Base-by-base conservation (phyloP, 1,140 invertebrate species). In the Brevipalpus yothersi region DNA sequence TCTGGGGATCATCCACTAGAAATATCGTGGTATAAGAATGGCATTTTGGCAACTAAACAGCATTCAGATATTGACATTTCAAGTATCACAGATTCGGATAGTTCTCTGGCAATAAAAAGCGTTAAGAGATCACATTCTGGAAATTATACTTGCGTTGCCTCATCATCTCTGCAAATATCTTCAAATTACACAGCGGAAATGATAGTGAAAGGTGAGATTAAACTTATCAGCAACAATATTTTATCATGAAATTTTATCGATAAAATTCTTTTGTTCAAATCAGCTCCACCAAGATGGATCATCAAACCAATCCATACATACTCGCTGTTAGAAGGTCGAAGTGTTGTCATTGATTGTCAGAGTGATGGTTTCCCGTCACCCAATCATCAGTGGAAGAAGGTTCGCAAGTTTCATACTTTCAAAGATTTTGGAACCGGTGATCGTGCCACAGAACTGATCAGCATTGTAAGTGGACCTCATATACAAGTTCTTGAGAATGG, bases 201-300 rank as follows among this genome's bases (percentile, higher is more conserved):
- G 65, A 76, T 76, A 65, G 82, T 87, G 58, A 82, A 86, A 72
- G 84, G 84, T 86, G 79, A 74, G 65, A 55, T 23, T 4, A 15
- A n/a, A 7, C 47, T n/a, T 49, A 3, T 49, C 47, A n/a, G 19
- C 7, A 49, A 7, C 47, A n/a, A n/a, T 49, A 15, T 49, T 49
- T 21, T 49, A 4, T 31, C 31, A 31, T 5, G 1, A 5, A 43
- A 23, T 58, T 13, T 15, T 7, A 12, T 40, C 42, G 19, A 39
- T 47, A 42, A 40, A 15, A 40, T 57, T 19, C 19, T 17, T 57
- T 17, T 5, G 2, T 40, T 43, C 19, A 45, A n/a, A 43, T 40
- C 62, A 75, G 74, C 75, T 53, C 71, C 72, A 9, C 73, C 73
- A 41, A 63, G 67, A 9, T 75, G 74, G 74, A 61, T 70, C 0